A percentile compares a stretch with the other conserved stretches of the same genome.
phyloP scores from a whole-genome alignment of 2,888 invertebrate genomes.

The Hedychridium roseum region DNA sequence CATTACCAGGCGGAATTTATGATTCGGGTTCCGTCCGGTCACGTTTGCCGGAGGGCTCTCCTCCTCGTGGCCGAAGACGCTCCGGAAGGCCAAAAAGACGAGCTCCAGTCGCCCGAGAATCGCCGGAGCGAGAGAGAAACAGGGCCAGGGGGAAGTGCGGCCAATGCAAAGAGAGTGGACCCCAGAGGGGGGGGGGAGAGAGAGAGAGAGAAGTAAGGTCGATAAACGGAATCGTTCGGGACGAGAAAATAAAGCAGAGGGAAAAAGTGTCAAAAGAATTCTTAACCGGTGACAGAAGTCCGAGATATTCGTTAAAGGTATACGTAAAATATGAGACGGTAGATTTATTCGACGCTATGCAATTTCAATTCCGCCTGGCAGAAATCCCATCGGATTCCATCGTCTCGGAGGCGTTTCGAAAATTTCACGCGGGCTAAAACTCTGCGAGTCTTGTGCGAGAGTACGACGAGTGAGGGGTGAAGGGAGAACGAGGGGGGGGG shows the following conservation, averaged over 20 bases:
- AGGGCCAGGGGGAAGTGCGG: no score
- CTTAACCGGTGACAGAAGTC: not conserved
- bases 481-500: no score
- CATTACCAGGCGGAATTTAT: constrained; percentile 60
- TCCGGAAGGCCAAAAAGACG: constrained; percentile 33
- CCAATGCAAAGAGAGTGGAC: constrained; percentile 9
- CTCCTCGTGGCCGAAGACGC: constrained; percentile 37
- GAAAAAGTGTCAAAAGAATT: constrained; percentile 13
- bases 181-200: constrained; percentile 8
- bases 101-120: no score
- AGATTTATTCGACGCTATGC: no score
- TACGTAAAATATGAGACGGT: no score
- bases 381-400: no score
- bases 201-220: constrained; percentile 9
- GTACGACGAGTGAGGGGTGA: constrained; percentile 13
- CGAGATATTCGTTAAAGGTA: no score
- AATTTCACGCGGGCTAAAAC: no score
- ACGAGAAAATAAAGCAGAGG: constrained; percentile 8
- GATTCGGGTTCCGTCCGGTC: constrained; percentile 54
- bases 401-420: no score
- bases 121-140: constrained; percentile 2
- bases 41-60: constrained; percentile 49
- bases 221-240: constrained; percentile 2
- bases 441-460: no score
- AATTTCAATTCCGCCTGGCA: no score